Evolutionary conservation across 2,113 vertebrate species (phyloP).

Genomic region (Promerops cafer): DNA sequence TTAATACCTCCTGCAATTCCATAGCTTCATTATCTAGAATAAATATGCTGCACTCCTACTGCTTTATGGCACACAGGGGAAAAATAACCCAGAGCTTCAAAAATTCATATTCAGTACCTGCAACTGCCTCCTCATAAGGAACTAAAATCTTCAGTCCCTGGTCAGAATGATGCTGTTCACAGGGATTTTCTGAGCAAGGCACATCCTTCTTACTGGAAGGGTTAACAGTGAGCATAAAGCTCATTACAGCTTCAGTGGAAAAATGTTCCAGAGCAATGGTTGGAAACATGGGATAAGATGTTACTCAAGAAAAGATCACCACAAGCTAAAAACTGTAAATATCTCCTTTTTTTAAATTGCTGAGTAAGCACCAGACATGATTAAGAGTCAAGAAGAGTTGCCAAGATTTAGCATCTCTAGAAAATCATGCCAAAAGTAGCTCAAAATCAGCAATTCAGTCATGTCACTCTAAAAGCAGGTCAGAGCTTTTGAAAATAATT

Average conservation of each 20-base stretch:
- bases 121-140: background rate
- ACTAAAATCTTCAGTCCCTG: background rate
- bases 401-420: background rate
- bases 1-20: slow-evolving; percentile 4
- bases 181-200: background rate
- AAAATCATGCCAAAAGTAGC: background rate
- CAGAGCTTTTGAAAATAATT: background rate
- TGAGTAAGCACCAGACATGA: background rate
- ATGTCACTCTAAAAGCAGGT: background rate
- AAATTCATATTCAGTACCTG: background rate
- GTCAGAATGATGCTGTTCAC: background rate
- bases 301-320: background rate
- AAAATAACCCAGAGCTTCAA: slow-evolving; percentile 8
- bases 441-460: background rate
- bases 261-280: background rate
- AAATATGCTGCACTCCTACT: background rate
- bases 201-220: background rate
- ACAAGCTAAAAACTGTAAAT: background rate
- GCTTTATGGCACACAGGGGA: background rate
- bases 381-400: background rate
- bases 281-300: background rate
- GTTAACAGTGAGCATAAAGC: background rate
- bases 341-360: background rate
- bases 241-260: background rate
- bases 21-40: slow-evolving; percentile 9